Percentiles rank a stretch among this genome's conserved stretches.
phyloP scores from a whole-genome alignment of 2,797 vertebrate species.

The Sebastes minor region DNA sequence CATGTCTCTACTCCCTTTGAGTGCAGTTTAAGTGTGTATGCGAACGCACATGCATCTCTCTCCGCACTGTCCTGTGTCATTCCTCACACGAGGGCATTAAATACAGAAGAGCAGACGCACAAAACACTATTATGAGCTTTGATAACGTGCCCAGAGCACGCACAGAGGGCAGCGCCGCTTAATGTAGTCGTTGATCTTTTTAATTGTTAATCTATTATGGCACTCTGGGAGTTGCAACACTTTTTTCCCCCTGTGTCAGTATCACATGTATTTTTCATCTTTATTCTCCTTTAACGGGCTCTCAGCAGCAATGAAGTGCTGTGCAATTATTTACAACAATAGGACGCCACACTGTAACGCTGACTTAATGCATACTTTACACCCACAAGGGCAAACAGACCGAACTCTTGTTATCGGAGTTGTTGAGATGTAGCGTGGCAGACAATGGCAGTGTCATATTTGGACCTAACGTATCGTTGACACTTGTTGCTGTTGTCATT shows the following conservation, averaged over 20 bases:
- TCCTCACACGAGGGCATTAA: conserved; percentile 39
- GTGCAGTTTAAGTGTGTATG: conserved; percentile 8
- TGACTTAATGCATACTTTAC: conserved; percentile 39
- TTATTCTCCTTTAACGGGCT: conserved; percentile 47
- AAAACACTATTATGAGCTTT: conserved; percentile 31
- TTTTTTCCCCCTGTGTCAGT: conserved; percentile 42
- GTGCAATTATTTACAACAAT: conserved; percentile 57
- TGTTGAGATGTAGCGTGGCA: conserved; percentile 15
- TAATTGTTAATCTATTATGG: conserved; percentile 72
- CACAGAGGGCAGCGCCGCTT: conserved; percentile 45
- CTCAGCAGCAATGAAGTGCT: conserved; percentile 24
- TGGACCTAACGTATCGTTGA: not conserved
- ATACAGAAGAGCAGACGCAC: conserved; percentile 45
- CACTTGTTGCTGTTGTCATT: not conserved
- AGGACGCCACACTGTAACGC: conserved; percentile 18
- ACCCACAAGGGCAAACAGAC: conserved; percentile 36
- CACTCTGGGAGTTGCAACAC: conserved; percentile 50
- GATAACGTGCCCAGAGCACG: conserved; percentile 39
- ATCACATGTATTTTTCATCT: conserved; percentile 60
- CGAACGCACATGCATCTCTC: not conserved
- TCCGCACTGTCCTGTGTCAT: conserved; percentile 16
- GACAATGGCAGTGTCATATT: not conserved
- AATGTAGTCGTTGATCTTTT: conserved; percentile 71
- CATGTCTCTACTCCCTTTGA: conserved; percentile 8
- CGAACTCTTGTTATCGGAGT: conserved; percentile 15